These are phyloP conservation scores for Pygocentrus nattereri DNA, from an alignment of 2,797 vertebrate species.

Conservation along the genomic window DNA sequence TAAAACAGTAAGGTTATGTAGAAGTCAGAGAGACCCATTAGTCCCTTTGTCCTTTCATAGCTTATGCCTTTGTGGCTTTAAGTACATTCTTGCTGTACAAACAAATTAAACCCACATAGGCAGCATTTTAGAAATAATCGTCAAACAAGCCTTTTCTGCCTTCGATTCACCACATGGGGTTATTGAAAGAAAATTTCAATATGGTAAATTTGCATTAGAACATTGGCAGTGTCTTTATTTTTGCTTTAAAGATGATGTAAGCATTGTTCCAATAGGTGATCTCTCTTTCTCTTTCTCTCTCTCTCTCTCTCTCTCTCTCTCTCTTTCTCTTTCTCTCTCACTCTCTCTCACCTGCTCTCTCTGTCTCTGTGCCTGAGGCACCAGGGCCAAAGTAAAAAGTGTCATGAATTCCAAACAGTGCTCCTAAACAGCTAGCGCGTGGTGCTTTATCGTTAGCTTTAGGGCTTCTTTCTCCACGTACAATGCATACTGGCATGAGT, in stretches of 20 bases:
- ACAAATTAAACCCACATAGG: slow-evolving; percentile 20
- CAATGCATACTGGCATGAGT: slow-evolving; percentile 71
- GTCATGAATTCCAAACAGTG: slow-evolving; percentile 65
- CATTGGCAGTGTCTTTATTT: neutral
- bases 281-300: neutral
- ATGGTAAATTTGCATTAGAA: neutral
- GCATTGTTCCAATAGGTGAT: slow-evolving; percentile 36
- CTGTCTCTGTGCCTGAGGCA: slow-evolving; percentile 17
- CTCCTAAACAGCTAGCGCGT: slow-evolving; percentile 67
- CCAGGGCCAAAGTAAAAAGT: slow-evolving; percentile 44
- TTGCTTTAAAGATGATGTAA: slow-evolving; percentile 30
- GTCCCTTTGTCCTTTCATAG: neutral
- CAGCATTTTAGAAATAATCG: slow-evolving; percentile 31
- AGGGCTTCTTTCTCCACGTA: slow-evolving; percentile 65
- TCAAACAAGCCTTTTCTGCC: neutral
- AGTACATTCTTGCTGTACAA: slow-evolving; percentile 26
- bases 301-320: slow-evolving; percentile 3
- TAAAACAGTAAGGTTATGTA: no score
- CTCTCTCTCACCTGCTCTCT: neutral
- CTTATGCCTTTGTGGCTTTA: neutral
- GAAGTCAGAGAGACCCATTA: neutral
- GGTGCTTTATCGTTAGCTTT: slow-evolving; percentile 72
- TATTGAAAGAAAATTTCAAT: neutral
- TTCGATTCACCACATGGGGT: neutral
- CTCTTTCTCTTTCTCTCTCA: neutral